Base-by-base conservation (phyloP, 2,797 vertebrate species). In the Typhlichthys subterraneus region DNA sequence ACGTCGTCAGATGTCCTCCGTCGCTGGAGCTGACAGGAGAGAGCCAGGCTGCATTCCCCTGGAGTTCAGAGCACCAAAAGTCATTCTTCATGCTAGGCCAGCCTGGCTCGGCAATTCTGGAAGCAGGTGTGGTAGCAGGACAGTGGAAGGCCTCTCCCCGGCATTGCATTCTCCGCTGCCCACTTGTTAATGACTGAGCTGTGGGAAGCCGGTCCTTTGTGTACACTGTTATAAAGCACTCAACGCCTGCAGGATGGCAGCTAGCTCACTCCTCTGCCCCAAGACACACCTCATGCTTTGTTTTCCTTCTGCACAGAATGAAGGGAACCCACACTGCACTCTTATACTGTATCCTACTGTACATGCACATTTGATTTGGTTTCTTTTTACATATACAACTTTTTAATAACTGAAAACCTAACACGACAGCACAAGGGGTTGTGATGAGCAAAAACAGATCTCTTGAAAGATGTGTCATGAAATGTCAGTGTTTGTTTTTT, bases 221-320 rank as follows among this genome's bases (percentile, higher is more conserved):
- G 89, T 88, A 81, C 75, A 17, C 67, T 57, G 89, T 93, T 90
- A 93, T 92, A 90, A 93, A 93, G 91, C 91, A 93, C 90, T 89
- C 75, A 81, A 85, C 85, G 85, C 84, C 80, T 89, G 65, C 84
- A 84, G 80, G 80, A 90, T 93, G 93, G 91, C 93, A 93, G 92
- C 86, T 80, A 85, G 88, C 90, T 92, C 90, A 84, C 84, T 91
- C 86, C 84, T 88, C 65, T 65, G 81, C 88, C 89, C 85, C 63
- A 72, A 88, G 84, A 87, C 84, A 84, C 84, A 82, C 87, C 86
- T 87, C 88, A 85, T 79, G 83, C 87, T 90, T 88, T 88, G 86
- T 89, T 87, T 89, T 88, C 85, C 77, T 83, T 72, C 84, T 82
- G 80, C 73, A 53, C 59, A 4, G 48, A 45, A 50, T 29, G 58